Evolutionary conservation across 1,140 invertebrate genomes (phyloP).

Genomic region (Calosoma granatense): DNA sequence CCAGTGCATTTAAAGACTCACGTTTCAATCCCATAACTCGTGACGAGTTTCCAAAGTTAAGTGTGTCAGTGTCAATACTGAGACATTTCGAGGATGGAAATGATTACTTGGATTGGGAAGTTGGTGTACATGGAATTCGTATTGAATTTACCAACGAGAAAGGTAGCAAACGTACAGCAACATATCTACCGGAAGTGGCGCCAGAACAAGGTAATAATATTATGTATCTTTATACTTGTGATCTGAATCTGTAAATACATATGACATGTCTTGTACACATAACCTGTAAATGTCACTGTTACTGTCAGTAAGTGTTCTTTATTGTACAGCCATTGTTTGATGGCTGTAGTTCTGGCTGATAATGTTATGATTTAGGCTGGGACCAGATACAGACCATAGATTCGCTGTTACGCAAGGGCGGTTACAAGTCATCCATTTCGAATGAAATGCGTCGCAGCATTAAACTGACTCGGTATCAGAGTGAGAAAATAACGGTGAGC

Average conservation of each 20-base stretch:
- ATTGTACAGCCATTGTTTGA: no score
- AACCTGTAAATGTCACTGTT: not conserved
- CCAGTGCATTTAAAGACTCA: constrained; percentile 96
- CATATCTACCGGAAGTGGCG: constrained; percentile 96
- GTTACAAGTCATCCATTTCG: constrained; percentile 86
- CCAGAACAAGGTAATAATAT: constrained; percentile 78
- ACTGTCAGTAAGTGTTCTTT: no score
- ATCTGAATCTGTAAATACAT: not conserved
- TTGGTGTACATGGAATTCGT: constrained; percentile 94
- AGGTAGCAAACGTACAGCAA: constrained; percentile 90
- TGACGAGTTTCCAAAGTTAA: constrained; percentile 85
- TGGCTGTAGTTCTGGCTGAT: not conserved
- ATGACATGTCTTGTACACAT: not conserved
- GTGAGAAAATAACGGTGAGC: constrained; percentile 72
- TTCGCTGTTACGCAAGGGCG: constrained; percentile 92
- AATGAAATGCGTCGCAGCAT: constrained; percentile 77
- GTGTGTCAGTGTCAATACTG: constrained; percentile 93
- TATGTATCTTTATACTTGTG: not conserved
- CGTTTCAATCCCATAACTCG: constrained; percentile 91
- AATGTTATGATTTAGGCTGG: constrained; percentile 60
- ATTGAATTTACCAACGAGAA: constrained; percentile 97
- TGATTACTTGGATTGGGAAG: constrained; percentile 95
- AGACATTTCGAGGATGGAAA: constrained; percentile 90
- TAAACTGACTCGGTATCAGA: constrained; percentile 90
- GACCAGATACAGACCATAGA: constrained; percentile 97